Base-by-base conservation (phyloP, 2,888 invertebrate genomes). In the Ethmia dodecea region DNA sequence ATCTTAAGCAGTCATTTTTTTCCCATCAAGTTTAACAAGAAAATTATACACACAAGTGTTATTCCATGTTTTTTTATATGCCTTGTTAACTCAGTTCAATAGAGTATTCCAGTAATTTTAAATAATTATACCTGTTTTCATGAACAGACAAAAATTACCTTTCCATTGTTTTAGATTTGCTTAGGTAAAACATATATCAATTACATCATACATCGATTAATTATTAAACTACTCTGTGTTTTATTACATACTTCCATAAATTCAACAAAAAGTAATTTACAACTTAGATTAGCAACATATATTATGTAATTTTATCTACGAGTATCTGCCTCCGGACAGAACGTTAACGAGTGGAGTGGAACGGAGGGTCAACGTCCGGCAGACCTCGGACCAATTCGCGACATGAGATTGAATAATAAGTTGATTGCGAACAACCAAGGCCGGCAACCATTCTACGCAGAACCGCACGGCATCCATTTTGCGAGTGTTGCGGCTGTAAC, bases 331-430 rank as follows among this genome's bases (percentile, higher is more conserved):
- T 47, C 38, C 42, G 36, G 38, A 47, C 50, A 55, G 43, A 49
- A 53, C 52, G 52, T 54, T 50, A 59, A 51, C 55, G 60, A 60
- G 47, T 67, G 57, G 67, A 76, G 62, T 67, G 64, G 69, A 69
- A 38, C 34, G 28, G 57, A 59, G 61, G 78, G 75, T 84, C 80
- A 78, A 72, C 60, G 76, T 53, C 73, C 83, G 60, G 42, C 56
- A 59, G 75, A 75, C 86, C 84, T 84, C 86, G 86, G 70, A 80
- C 84, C 79, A 84, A 86, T 84, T 84, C 75, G 81, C 81, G 78
- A 84, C 77, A 81, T 77, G 81, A 81, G 84, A 86, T 84, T 86
- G 84, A 84, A 86, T 86, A 86, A 83, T 81, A 83, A 78, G 77
- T 76, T 81, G 83, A 81, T 81, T 78, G 81, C 78, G 68, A 74